Percentiles rank a stretch among this genome's conserved stretches.
These are phyloP conservation scores for Saguinus midas DNA, from an alignment of 2,113 vertebrate genomes.

Conservation along the genomic window DNA sequence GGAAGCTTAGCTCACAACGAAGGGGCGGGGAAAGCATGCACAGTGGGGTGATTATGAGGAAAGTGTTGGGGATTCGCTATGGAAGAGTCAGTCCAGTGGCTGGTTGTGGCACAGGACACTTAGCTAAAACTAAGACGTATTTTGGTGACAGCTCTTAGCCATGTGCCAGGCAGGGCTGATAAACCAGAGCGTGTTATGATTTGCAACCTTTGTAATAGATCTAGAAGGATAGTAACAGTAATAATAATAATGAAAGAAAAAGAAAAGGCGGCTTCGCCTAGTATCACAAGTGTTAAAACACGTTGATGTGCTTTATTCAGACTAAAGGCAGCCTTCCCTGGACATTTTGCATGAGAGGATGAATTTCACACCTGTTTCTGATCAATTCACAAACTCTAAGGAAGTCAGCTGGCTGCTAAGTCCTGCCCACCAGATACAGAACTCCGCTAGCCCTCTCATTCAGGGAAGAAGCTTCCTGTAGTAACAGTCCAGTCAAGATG, in stretches of 20 bases:
- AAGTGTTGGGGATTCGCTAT: not conserved
- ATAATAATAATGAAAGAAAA: not conserved
- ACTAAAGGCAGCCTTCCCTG: not conserved
- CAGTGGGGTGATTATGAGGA: not conserved
- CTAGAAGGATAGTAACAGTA: not conserved
- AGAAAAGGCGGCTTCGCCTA: not conserved
- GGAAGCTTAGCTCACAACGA: not conserved
- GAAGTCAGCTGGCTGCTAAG: not conserved
- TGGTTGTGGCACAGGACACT: not conserved
- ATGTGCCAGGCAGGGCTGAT: not conserved
- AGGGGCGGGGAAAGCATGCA: not conserved
- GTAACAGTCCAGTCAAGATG: not conserved
- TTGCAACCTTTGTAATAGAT: not conserved
- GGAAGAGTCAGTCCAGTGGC: not conserved
- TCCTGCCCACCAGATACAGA: fast-evolving
- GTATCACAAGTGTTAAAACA: not conserved
- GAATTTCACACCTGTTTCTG: not conserved
- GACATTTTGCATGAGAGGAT: not conserved
- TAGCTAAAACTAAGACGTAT: not conserved
- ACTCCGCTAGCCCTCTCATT: not conserved
- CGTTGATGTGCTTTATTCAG: not conserved
- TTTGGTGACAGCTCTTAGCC: not conserved
- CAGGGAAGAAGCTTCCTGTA: too few species aligned
- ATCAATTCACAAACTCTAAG: not conserved
- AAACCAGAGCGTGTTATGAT: not conserved